phyloP scores from a whole-genome alignment of 2,888 invertebrate genomes.

The Eilema sororculum region DNA sequence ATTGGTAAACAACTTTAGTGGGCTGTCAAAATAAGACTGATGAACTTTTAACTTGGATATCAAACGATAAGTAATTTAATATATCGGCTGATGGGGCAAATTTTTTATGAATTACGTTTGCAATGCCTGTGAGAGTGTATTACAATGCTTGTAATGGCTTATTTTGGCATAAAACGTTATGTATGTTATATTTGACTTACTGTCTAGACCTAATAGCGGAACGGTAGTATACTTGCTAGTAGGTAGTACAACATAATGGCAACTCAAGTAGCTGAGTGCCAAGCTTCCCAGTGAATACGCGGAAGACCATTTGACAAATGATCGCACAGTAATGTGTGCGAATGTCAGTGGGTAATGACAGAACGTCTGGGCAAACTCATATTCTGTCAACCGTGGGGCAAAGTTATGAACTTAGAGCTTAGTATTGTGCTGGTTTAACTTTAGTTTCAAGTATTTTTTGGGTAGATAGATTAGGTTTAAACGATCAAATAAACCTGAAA shows the following conservation, averaged over 20 bases:
- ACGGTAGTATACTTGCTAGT: no score
- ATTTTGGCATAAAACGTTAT: no score
- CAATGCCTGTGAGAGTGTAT: neutral
- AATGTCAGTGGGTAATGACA: conserved; percentile 28
- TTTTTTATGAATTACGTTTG: neutral
- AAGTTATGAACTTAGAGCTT: neutral
- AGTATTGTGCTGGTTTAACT: neutral
- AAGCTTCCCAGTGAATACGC: conserved; percentile 28
- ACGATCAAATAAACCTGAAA: no score
- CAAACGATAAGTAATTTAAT: conserved; percentile 47
- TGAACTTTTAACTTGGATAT: conserved; percentile 65
- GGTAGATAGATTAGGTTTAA: no score
- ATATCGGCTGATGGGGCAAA: conserved; percentile 16
- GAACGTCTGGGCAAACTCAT: neutral
- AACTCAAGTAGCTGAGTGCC: conserved; percentile 24
- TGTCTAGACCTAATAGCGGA: no score
- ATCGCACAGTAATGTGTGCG: conserved; percentile 38
- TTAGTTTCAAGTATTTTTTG: no score
- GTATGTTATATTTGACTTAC: no score
- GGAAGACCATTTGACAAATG: conserved; percentile 48
- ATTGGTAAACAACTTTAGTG: conserved; percentile 73
- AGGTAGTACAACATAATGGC: conserved; percentile 8
- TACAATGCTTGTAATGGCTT: neutral
- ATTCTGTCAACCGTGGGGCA: no score
- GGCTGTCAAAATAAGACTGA: conserved; percentile 68